Evolutionary conservation across 2,113 vertebrate genomes (phyloP).

Genomic region (Calidris pygmaea): DNA sequence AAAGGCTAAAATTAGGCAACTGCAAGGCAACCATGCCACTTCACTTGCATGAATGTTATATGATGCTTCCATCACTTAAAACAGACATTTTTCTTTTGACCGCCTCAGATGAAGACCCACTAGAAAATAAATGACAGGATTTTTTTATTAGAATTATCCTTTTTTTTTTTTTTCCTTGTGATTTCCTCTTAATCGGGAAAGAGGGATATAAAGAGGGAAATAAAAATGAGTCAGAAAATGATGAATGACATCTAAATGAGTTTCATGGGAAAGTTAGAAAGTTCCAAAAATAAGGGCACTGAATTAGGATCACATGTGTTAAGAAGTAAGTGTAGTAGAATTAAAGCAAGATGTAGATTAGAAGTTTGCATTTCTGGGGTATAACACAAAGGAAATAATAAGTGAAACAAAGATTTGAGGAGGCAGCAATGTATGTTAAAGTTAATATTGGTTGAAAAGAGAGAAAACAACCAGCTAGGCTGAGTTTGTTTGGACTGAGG

Average conservation of each 20-base stretch:
- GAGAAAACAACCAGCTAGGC: not conserved
- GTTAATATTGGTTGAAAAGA: not conserved
- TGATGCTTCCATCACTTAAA: not conserved
- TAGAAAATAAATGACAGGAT: not conserved
- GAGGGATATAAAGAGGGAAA: not conserved
- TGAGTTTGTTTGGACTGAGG: not conserved
- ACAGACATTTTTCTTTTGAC: not conserved
- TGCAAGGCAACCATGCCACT: not conserved
- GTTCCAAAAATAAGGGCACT: conserved; percentile 15
- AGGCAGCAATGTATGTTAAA: not conserved
- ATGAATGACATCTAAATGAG: not conserved
- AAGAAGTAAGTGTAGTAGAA: not conserved
- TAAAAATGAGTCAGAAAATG: not conserved
- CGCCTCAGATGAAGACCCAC: not conserved
- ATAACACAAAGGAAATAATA: not conserved
- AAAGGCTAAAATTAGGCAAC: not conserved
- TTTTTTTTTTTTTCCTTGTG: not conserved
- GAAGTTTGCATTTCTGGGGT: not conserved
- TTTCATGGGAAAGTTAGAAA: conserved; percentile 16
- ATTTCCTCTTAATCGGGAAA: not conserved
- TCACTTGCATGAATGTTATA: not conserved
- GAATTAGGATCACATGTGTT: conserved; percentile 46
- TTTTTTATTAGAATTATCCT: not conserved
- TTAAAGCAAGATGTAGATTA: conserved; percentile 16
- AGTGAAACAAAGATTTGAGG: not conserved